These are phyloP conservation scores for Mormyrus hasselquistii DNA, from an alignment of 2,797 vertebrate genomes.

Conservation along the genomic window DNA sequence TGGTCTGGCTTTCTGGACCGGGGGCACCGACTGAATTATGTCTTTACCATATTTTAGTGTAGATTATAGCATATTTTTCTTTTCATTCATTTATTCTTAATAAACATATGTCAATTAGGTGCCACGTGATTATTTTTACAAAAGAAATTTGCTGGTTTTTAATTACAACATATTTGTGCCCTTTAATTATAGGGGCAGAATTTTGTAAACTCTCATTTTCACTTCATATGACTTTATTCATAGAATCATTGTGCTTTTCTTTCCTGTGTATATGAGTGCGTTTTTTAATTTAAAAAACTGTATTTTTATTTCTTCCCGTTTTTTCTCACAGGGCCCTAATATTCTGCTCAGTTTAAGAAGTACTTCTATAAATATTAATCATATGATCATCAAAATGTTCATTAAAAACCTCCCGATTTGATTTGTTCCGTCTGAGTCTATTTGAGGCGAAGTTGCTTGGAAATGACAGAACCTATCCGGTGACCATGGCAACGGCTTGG, in stretches of 20 bases:
- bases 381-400: constrained; percentile 5
- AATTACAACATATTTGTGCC: not conserved
- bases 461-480: constrained; percentile 18
- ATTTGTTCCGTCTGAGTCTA: not conserved
- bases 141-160: not conserved
- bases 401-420: constrained; percentile 1
- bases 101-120: not conserved
- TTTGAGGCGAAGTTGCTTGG: not conserved
- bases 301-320: not conserved
- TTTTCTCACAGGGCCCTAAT: not conserved
- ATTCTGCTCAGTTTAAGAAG: not conserved
- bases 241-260: not conserved
- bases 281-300: not conserved
- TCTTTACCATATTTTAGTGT: not conserved
- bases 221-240: not conserved
- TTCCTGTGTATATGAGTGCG: not conserved
- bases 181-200: not conserved
- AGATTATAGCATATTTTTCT: not conserved
- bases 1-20: not conserved
- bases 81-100: not conserved
- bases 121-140: not conserved
- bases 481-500: constrained; percentile 34
- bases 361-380: not conserved
- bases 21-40: not conserved
- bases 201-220: not conserved